phyloP scores from a whole-genome alignment of 2,113 vertebrate species.

The Esox niger region DNA sequence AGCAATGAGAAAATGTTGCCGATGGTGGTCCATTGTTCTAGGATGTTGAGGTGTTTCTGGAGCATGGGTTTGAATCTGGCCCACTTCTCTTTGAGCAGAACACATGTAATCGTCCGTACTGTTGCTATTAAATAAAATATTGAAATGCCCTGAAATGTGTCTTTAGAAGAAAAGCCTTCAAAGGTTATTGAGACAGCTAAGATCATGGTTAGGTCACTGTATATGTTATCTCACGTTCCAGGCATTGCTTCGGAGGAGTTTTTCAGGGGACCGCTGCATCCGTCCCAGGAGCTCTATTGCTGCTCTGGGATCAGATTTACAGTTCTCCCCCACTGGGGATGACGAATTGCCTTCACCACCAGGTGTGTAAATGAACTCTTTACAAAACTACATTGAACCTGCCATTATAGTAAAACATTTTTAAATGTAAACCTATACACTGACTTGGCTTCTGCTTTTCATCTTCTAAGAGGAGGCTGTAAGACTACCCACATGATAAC shows the following conservation, averaged over 20 bases:
- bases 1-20: too few relatives aligned
- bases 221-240: constrained; percentile 38
- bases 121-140: too few relatives aligned
- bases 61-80: too few relatives aligned
- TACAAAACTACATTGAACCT: too few relatives aligned
- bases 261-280: constrained; percentile 81
- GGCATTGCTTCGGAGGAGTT: constrained; percentile 79
- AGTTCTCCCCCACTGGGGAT: constrained; percentile 64
- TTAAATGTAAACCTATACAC: not conserved
- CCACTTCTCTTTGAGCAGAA: too few relatives aligned
- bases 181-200: not conserved
- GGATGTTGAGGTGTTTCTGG: too few relatives aligned
- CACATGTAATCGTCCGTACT: too few relatives aligned
- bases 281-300: constrained; percentile 77
- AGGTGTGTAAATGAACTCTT: constrained; percentile 51
- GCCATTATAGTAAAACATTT: too few relatives aligned
- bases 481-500: constrained; percentile 68
- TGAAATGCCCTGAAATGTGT: too few relatives aligned
- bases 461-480: constrained; percentile 64
- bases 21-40: too few relatives aligned
- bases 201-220: not conserved
- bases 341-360: constrained; percentile 63
- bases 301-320: constrained; percentile 71
- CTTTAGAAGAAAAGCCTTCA: not conserved
- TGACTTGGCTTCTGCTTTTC: constrained; percentile 17